Conservation (phyloP, 2,888 invertebrate species). For the Sinelater perroti region DNA sequence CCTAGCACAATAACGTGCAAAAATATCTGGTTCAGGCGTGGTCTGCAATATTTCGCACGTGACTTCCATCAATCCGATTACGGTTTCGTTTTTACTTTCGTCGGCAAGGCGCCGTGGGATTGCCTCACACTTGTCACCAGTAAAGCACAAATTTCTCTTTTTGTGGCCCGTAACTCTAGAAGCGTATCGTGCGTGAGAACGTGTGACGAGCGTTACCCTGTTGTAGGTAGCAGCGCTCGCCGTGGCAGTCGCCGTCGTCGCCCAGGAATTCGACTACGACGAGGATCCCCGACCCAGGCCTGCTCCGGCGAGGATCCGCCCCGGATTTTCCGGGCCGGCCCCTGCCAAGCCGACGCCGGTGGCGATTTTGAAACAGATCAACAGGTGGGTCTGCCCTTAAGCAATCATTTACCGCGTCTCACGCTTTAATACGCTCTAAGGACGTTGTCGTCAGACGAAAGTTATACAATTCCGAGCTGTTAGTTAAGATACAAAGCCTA, state of each 20-base stretch:
- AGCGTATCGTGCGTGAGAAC: background rate
- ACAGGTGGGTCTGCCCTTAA: conserved; percentile 71
- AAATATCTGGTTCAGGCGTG: conserved; percentile 36
- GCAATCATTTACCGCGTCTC: too few relatives aligned
- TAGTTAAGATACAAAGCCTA: background rate
- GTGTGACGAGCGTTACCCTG: background rate
- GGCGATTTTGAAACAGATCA: conserved; percentile 87
- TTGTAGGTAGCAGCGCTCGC: conserved; percentile 29
- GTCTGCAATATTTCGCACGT: conserved; percentile 28
- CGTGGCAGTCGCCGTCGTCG: conserved; percentile 61
- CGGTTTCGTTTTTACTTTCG: conserved; percentile 40
- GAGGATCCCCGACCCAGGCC: conserved; percentile 61
- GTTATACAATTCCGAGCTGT: background rate
- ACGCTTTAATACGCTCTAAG: background rate
- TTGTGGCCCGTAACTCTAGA: background rate
- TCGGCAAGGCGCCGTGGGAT: too few relatives aligned
- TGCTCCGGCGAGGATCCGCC: conserved; percentile 58
- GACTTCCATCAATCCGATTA: conserved; percentile 21
- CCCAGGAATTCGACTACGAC: conserved; percentile 64
- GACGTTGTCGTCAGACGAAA: background rate
- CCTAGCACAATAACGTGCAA: conserved; percentile 21
- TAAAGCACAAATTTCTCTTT: background rate
- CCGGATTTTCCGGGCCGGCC: conserved; percentile 59
- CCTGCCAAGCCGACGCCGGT: conserved; percentile 70
- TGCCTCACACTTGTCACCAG: conserved; percentile 26